Base-by-base conservation (phyloP, 2,113 vertebrate species). In the Leptodactylus fuscus region DNA sequence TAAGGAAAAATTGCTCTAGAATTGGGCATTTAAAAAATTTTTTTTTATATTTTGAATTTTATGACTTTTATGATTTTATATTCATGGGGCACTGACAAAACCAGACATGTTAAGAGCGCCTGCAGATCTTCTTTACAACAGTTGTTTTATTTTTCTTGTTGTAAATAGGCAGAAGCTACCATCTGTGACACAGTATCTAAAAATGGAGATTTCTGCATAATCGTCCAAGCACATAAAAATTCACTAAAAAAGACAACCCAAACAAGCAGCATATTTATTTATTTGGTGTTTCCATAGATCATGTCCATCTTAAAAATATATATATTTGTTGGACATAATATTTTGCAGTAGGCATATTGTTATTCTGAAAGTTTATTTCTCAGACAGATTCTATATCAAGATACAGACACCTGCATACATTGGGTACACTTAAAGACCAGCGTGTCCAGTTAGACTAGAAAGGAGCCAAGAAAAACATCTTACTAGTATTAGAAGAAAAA, bases 201-300 rank as follows among this genome's bases (percentile, higher is more conserved):
- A n/a, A n/a, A n/a, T n/a, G 41, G 4, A 44, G 41, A 44, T 62
- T 29, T 51, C 49, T 51, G 49, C 46, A 24, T 11, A 24, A 1
- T 29, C 9, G 32, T 4, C 1, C 60, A 11, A 36, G 65, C 22
- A 10, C 18, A 70, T 38, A 36, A 9, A 70, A 20, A 2, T 20
- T 44, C 10, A 41, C 11, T 46, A 48, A 75, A 88, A 91, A 85
- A 89, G 87, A 88, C 92, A 87, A 89, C 74, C 81, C 90, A 90
- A 88, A 86, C 88, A 93, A 95, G 95, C 95, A 96, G 95, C 95
- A 95, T 92, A 92, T 90, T 69, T 88, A 91, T 97, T 96, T 97
- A 95, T 96, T 96, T 95, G 91, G 94, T 95, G 95, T 94, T 93
- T 94, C 91, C 94, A 91, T 82, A 93, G 91, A 88, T 75, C 71